Base-by-base conservation (phyloP, 2,888 invertebrate species). In the Conomelus anceps region DNA sequence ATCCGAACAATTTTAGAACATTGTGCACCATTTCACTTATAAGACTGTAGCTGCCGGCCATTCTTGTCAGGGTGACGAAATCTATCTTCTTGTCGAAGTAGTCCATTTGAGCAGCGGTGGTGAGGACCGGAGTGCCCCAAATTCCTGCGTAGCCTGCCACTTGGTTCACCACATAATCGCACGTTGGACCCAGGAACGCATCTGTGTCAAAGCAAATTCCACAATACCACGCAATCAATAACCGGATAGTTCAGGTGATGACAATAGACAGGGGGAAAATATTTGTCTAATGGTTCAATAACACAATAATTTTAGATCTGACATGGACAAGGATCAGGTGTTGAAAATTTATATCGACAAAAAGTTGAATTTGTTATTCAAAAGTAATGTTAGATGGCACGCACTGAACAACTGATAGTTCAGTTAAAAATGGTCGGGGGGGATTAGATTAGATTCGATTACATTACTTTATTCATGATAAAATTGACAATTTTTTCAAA, bases 131-230 rank as follows among this genome's bases (percentile, higher is more conserved):
- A 87, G 97, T 96, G 20, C 95, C 95, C 97, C 96, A 97, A 23
- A 95, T 95, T 13, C 96, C 96, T 9, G 97, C 96, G 93, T 97
- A 97, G 86, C 97, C 94, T 13, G 97, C 96, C 20, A 98, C 97
- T 4, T 97, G 97, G 0, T 97, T 97, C 92, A 98, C 95, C 20
- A 97, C 97, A 93, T 98, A 98, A 92, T 97, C 97, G 93, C 97
- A 97, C 22, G 97, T 96, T 84, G 98, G 96, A 0, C 98, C 98
- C 92, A 98, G 95, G 92, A 98, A 96, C 17, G 96, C 97, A 94
- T 98, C 97, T 95, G 95, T 92, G 93, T 34, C 88, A 90, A 84
- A 89, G 88, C 89, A 90, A 29, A 89, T 63, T 63, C 3, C 63
- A 63, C 63, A 63, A 63, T 63, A n/a, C n/a, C n/a, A 63, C 34